Percentiles rank a stretch among this genome's conserved stretches.
phyloP scores from a whole-genome alignment of 2,113 vertebrate species.

The Panthera leo region DNA sequence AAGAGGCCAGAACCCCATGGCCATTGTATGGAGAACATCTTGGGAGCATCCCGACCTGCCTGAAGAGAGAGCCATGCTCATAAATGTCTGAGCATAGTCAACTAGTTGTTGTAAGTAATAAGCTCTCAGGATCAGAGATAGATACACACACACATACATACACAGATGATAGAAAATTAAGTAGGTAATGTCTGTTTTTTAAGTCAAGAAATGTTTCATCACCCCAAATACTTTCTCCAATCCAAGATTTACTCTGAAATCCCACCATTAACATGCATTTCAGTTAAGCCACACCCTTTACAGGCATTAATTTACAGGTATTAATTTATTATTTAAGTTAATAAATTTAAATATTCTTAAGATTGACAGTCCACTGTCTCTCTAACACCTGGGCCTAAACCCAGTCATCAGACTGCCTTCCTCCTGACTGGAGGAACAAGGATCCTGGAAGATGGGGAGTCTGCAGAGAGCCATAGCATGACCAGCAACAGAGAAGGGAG shows the following conservation, averaged over 20 bases:
- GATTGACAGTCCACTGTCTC: neutral
- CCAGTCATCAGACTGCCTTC: neutral
- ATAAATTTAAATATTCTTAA: neutral
- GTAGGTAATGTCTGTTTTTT: neutral
- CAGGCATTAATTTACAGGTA: neutral
- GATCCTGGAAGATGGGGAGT: rapidly evolving
- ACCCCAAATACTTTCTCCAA: neutral
- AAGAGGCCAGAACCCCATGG: neutral
- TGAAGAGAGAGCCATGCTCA: neutral
- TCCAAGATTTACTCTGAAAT: conserved; percentile 15
- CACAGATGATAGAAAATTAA: neutral
- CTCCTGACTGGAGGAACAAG: neutral
- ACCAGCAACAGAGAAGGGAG: neutral
- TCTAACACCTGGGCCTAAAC: neutral
- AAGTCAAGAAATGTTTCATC: neutral
- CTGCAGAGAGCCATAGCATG: neutral
- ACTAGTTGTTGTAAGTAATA: conserved; percentile 17
- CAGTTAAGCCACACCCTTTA: neutral
- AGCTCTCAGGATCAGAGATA: neutral
- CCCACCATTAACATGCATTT: neutral
- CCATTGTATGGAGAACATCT: rapidly evolving
- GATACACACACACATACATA: neutral
- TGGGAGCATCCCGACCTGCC: neutral
- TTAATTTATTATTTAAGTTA: neutral
- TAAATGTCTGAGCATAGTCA: neutral